Evolutionary conservation across 2,797 vertebrate species (phyloP).

Genomic region (Falco biarmicus): DNA sequence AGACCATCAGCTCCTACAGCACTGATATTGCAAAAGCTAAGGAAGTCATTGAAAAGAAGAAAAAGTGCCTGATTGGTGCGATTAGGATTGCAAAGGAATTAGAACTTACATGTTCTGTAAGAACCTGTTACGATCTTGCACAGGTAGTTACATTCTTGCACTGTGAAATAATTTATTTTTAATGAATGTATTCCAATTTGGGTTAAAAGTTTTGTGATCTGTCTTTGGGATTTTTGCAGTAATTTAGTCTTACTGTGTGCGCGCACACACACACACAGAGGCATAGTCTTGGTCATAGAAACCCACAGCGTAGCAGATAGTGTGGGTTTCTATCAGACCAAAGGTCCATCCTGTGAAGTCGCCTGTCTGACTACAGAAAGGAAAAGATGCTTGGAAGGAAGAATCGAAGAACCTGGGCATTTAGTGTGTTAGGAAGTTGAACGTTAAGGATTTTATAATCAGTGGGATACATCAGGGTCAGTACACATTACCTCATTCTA

Average conservation of each 20-base stretch:
- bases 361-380: neutral
- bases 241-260: neutral
- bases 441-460: neutral
- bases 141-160: conserved; percentile 64
- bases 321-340: neutral
- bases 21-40: conserved; percentile 61
- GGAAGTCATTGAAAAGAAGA: conserved; percentile 72
- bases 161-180: neutral
- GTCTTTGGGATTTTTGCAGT: neutral
- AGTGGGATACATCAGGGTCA: neutral
- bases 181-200: neutral
- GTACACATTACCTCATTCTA: neutral
- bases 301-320: no score
- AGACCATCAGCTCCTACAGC: conserved; percentile 51
- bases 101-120: conserved; percentile 50
- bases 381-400: neutral
- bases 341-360: neutral
- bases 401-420: neutral
- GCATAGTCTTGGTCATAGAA: neutral
- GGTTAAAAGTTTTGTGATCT: neutral
- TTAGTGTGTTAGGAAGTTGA: neutral
- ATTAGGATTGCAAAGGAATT: conserved; percentile 72
- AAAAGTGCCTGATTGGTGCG: conserved; percentile 59
- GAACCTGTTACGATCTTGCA: conserved; percentile 52
- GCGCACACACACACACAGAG: accelerated